Evolutionary conservation across 2,113 vertebrate genomes (phyloP).

Genomic region (Junco hyemalis): DNA sequence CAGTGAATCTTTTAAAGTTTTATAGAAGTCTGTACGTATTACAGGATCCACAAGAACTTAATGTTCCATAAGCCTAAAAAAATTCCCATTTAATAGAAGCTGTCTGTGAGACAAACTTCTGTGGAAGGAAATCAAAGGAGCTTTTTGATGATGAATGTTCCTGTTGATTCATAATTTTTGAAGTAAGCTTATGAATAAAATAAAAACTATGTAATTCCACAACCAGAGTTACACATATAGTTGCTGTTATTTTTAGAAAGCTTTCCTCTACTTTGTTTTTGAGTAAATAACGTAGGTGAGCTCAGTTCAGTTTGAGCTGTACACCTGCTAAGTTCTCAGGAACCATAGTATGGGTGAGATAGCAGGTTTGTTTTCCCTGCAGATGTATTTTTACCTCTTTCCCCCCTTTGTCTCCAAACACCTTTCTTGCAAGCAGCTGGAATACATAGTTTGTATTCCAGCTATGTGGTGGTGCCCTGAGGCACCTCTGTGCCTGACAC

Average conservation of each 20-base stretch:
- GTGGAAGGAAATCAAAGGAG: neutral
- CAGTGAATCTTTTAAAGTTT: neutral
- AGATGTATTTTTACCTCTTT: neutral
- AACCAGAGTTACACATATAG: neutral
- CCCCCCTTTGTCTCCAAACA: neutral
- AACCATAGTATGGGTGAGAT: fast-evolving
- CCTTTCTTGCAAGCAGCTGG: neutral
- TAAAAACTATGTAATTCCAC: neutral
- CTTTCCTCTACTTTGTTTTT: neutral
- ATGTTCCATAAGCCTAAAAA: neutral
- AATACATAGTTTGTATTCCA: neutral
- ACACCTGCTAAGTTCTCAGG: neutral
- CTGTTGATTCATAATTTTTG: neutral
- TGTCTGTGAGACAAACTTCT: fast-evolving
- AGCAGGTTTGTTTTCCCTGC: neutral
- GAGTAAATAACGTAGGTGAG: neutral
- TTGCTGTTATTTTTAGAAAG: neutral
- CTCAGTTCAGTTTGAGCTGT: neutral
- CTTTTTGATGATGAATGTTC: neutral
- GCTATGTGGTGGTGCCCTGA: fast-evolving
- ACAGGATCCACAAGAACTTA: neutral
- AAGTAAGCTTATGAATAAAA: neutral
- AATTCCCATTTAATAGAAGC: neutral
- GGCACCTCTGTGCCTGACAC: neutral
- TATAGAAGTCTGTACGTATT: neutral